Conservation (phyloP, 1,140 invertebrate species). For the Cotesia chilonis region DNA sequence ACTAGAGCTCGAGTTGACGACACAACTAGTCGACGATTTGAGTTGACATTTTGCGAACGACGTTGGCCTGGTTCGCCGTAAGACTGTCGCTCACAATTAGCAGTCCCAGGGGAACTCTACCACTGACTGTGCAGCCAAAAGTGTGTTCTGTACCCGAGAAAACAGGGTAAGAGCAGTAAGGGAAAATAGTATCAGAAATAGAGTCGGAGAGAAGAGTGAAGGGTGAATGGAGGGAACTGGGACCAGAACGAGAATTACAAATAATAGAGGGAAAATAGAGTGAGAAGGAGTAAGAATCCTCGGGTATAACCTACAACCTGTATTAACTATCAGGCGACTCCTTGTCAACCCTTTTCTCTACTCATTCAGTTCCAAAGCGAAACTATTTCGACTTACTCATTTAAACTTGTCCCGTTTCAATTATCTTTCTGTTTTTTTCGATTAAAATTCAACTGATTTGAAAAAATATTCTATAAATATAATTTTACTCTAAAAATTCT, state of each 20-base stretch:
- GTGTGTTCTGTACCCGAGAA: too few relatives aligned
- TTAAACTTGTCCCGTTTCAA: slow-evolving; percentile 25
- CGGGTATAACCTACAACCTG: slow-evolving; percentile 51
- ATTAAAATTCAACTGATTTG: background rate
- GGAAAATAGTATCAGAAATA: slow-evolving; percentile 27
- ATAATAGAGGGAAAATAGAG: slow-evolving; percentile 31
- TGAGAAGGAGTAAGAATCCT: slow-evolving; percentile 44
- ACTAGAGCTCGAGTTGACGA: slow-evolving; percentile 25
- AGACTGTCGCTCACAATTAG: slow-evolving; percentile 60
- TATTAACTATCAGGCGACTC: slow-evolving; percentile 57
- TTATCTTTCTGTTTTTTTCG: slow-evolving; percentile 11
- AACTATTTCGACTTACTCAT: slow-evolving; percentile 29
- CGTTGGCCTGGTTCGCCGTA: slow-evolving; percentile 52
- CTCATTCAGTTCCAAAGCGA: slow-evolving; percentile 1
- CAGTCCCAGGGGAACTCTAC: slow-evolving; percentile 48
- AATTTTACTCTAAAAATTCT: background rate
- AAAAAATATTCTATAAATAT: background rate
- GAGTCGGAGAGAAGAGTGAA: too few relatives aligned
- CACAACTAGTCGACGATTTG: slow-evolving; percentile 39
- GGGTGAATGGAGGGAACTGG: slow-evolving; percentile 39
- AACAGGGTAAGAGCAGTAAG: too few relatives aligned
- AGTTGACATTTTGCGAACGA: slow-evolving; percentile 52
- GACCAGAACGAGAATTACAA: slow-evolving; percentile 21
- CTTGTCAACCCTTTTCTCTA: slow-evolving; percentile 52
- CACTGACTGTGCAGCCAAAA: slow-evolving; percentile 41